Base-by-base conservation (phyloP, 2,113 vertebrate species). In the Leucopsar rothschildi region DNA sequence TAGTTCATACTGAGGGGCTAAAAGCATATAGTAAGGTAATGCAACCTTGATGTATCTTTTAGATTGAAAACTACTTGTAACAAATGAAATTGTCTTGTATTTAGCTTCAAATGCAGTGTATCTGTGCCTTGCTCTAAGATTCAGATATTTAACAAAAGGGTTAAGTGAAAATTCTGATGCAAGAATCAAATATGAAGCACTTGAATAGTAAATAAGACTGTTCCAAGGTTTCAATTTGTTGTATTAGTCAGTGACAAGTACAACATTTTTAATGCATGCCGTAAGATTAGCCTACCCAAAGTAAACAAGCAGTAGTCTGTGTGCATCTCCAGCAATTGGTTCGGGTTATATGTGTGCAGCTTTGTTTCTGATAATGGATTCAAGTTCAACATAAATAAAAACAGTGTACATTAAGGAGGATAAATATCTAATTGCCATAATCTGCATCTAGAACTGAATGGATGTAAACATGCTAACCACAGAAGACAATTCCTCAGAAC, bases 351-450 rank as follows among this genome's bases (percentile, higher is more conserved):
- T 92, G 88, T 86, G 47, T 95, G 93, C 96, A 96, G 97, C 97
- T 97, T 98, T 98, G 98, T 98, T 97, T 97, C 97, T 97, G 94
- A 93, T 97, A 97, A 97, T 97, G 97, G 96, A 97, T 97, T 96
- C 97, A 71, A 96, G 92, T 93, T 95, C 95, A 96, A 94, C 97
- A 93, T 96, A 97, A 98, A 96, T 96, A 91, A 97, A 97, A 97
- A 86, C 96, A 96, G 91, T 81, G 94, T 95, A 96, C 96, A 97
- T 97, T 97, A 97, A 92, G 89, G 56, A 25, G 86, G 95, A 96
- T 94, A 97, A 97, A 97, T 93, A 97, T 95, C 95, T 97, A 95
- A 98, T 95, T 97, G 96, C 96, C 96, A 92, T 96, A 96, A 93
- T 95, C 93, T 96, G 47, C 90, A 76, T 84, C 69, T 73, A 83